Conservation (phyloP, 2,113 vertebrate genomes). For the Serilophus lunatus region DNA sequence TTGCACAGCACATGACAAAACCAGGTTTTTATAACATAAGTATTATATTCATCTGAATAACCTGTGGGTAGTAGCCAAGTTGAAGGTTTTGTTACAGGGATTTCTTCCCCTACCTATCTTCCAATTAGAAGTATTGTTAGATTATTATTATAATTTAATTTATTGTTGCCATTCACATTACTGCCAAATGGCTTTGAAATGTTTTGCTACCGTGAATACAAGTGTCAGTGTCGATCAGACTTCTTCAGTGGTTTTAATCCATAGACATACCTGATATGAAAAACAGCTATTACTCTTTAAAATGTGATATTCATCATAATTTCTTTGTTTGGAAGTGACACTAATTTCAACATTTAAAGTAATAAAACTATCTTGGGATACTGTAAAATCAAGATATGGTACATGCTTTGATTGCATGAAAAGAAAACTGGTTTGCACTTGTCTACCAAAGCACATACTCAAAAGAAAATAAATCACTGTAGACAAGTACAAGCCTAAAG, state of each 20-base stretch:
- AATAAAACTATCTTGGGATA: neutral
- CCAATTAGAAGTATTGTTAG: neutral
- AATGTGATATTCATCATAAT: slow-evolving; percentile 26
- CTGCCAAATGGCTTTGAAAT: slow-evolving; percentile 24
- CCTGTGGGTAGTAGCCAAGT: neutral
- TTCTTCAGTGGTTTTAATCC: slow-evolving; percentile 43
- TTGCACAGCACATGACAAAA: neutral
- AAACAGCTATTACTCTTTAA: slow-evolving; percentile 44
- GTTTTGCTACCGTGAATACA: neutral
- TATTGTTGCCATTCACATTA: slow-evolving; percentile 3
- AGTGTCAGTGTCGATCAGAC: neutral
- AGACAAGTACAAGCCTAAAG: slow-evolving; percentile 55
- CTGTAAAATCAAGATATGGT: slow-evolving; percentile 30
- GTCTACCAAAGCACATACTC: neutral
- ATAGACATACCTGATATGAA: slow-evolving; percentile 13
- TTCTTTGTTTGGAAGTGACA: slow-evolving; percentile 6
- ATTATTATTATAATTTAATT: neutral
- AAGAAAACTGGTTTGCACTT: slow-evolving; percentile 48
- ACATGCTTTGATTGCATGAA: slow-evolving; percentile 39
- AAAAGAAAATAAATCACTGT: slow-evolving; percentile 54
- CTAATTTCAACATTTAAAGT: slow-evolving; percentile 16
- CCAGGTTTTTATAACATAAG: neutral
- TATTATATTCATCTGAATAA: neutral
- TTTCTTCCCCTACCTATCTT: neutral
- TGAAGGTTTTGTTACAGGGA: neutral